A percentile compares a stretch with the other conserved stretches of the same genome.
phyloP scores from a whole-genome alignment of 2,113 vertebrate species.

The Hoplias malabaricus region DNA sequence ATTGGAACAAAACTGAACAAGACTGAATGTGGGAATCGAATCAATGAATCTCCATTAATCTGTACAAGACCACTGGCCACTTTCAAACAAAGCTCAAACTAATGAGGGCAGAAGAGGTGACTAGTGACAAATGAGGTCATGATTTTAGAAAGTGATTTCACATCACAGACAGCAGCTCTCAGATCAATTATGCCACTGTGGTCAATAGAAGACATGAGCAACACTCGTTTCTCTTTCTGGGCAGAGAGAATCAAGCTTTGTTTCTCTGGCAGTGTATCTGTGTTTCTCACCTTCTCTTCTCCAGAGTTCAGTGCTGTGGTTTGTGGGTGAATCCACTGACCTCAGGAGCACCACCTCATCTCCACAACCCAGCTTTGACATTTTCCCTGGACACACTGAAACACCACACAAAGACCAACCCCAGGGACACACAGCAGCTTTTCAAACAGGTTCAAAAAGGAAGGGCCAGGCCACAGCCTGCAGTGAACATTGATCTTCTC shows the following conservation, averaged over 20 bases:
- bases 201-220: not conserved
- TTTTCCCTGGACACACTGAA: conserved; percentile 9
- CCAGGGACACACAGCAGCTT: not conserved
- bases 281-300: not conserved
- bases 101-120: not conserved
- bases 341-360: not conserved
- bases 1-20: no score
- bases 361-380: not conserved
- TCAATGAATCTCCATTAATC: no score
- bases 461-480: not conserved
- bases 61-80: not conserved
- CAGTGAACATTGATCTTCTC: conserved; percentile 5
- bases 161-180: not conserved
- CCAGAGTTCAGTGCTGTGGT: not conserved
- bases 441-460: not conserved
- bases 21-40: no score
- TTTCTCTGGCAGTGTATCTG: not conserved
- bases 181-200: not conserved
- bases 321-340: not conserved
- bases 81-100: no score
- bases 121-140: not conserved
- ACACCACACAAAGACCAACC: conserved; percentile 1
- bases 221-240: not conserved
- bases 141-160: not conserved
- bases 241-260: not conserved